Percentiles rank a stretch among this genome's conserved stretches.
Conservation (phyloP, 2,797 vertebrate genomes). For the Acridotheres tristis region DNA sequence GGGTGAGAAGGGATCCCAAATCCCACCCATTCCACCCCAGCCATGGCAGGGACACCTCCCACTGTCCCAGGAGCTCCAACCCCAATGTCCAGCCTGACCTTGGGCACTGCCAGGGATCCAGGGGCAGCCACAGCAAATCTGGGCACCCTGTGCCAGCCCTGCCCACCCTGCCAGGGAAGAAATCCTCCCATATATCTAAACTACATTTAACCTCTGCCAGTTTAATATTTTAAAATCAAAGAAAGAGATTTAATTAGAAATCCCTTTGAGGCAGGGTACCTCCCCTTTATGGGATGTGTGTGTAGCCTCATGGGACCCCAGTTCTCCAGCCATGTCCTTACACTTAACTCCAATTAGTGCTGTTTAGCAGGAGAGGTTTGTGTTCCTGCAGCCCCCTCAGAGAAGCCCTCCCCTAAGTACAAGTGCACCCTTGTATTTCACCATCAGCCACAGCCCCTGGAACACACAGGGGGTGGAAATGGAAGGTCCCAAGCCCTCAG, state of each 20-base stretch:
- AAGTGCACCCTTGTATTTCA: neutral
- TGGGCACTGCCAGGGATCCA: neutral
- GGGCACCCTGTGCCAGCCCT: neutral
- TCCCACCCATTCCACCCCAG: neutral
- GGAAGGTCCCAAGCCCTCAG: neutral
- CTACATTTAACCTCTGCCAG: neutral
- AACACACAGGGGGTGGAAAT: fast-evolving
- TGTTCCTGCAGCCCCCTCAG: fast-evolving
- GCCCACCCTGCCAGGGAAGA: fast-evolving
- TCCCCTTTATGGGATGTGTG: neutral
- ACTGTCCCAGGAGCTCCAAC: neutral
- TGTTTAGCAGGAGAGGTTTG: neutral
- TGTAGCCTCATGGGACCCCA: neutral
- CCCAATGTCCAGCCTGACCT: neutral
- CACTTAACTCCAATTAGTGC: neutral
- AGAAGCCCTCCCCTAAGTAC: neutral
- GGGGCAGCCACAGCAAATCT: neutral
- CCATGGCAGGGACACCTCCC: neutral
- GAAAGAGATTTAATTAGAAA: neutral
- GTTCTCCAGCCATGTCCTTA: neutral
- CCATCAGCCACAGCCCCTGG: fast-evolving
- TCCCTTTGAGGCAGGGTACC: neutral
- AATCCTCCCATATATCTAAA: neutral
- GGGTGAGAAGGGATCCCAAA: neutral
- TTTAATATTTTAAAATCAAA: neutral